Conservation (phyloP, 2,888 invertebrate species). For the Hololepta plana region DNA sequence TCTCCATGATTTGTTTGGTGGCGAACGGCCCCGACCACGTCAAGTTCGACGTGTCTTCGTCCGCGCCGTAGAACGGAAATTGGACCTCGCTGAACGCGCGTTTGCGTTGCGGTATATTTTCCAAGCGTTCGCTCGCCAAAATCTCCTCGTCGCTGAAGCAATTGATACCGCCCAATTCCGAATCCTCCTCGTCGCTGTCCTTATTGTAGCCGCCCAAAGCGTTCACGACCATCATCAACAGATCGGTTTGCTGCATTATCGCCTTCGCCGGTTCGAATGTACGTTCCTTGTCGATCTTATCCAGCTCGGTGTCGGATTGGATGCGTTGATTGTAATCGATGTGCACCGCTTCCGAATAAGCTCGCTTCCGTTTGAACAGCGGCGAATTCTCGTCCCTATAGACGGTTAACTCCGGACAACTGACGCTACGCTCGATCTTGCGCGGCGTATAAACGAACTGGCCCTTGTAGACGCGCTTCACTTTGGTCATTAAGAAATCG, state of each 20-base stretch:
- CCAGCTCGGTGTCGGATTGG: slow-evolving; percentile 63
- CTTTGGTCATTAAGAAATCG: slow-evolving; percentile 64
- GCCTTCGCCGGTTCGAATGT: slow-evolving; percentile 51
- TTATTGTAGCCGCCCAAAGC: slow-evolving; percentile 49
- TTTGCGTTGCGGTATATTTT: slow-evolving; percentile 12
- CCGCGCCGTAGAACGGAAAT: slow-evolving; percentile 26
- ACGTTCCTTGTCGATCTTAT: slow-evolving; percentile 57
- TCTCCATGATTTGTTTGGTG: slow-evolving; percentile 36
- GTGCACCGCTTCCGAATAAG: slow-evolving; percentile 38
- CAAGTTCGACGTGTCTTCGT: slow-evolving; percentile 27
- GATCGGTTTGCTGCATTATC: slow-evolving; percentile 55
- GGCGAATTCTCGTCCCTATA: slow-evolving; percentile 25
- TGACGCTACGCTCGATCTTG: slow-evolving; percentile 34
- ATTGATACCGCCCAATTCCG: slow-evolving; percentile 37
- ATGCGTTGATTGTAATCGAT: slow-evolving; percentile 15
- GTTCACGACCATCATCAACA: slow-evolving; percentile 59
- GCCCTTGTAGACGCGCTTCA: slow-evolving; percentile 56
- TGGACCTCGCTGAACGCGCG: slow-evolving; percentile 42
- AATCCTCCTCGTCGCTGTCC: slow-evolving; percentile 26
- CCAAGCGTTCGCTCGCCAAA: slow-evolving; percentile 41
- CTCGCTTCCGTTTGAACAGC: slow-evolving; percentile 30
- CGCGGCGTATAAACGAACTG: slow-evolving; percentile 28
- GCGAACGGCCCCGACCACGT: slow-evolving; percentile 54
- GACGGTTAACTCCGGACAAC: slow-evolving; percentile 56
- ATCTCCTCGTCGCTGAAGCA: slow-evolving; percentile 60